Base-by-base conservation (phyloP, 37 sponge, comb jelly and placozoan species). In the Haliclona indistincta region DNA sequence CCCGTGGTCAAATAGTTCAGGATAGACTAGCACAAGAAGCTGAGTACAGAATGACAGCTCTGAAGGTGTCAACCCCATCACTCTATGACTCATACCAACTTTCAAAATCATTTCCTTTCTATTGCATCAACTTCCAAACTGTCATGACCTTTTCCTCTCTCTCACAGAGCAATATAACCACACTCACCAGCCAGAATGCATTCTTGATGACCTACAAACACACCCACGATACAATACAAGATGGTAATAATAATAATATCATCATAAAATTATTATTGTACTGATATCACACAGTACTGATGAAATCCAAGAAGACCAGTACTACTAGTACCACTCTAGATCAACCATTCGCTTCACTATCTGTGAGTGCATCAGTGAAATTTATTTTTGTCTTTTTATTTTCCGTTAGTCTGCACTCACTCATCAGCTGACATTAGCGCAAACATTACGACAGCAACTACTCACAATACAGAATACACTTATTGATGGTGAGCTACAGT, bases 401-500 rank as follows among this genome's bases (percentile, higher is more conserved):
- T 6, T n/a, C 39, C 34, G 11, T 4, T n/a, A 73, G 78, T 29
- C 39, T 37, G 68, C 76, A 29, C 54, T 84, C 19, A 33, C 58
- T n/a, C 76, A 75, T 30, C 67, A 67, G 28, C 2, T 64, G 41
- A 52, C 63, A 5, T 30, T 68, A 42, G 45, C 82, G 22, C 22
- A 75, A 13, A 42, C 43, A 11, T 26, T 82, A 6, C 63, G 61
- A 15, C 40, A 77, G 20, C 84, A 89, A 39, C 84, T 89, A 20
- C 55, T 77, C 52, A 22, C 34, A 11, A 62, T 89, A 41, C 84
- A 79, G 33, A 89, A 89, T 44, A 49, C 47, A 19, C 68, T 83
- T 33, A 73, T 82, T 29, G 71, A 89, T 69, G 83, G 89, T 89
- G 56, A 34, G 81, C n/a, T n/a, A n/a, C n/a, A n/a, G n/a, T n/a